A percentile compares a stretch with the other conserved stretches of the same genome.
phyloP scores from a whole-genome alignment of 2,113 vertebrate species.

The Cryptomyrus ogoouensis region DNA sequence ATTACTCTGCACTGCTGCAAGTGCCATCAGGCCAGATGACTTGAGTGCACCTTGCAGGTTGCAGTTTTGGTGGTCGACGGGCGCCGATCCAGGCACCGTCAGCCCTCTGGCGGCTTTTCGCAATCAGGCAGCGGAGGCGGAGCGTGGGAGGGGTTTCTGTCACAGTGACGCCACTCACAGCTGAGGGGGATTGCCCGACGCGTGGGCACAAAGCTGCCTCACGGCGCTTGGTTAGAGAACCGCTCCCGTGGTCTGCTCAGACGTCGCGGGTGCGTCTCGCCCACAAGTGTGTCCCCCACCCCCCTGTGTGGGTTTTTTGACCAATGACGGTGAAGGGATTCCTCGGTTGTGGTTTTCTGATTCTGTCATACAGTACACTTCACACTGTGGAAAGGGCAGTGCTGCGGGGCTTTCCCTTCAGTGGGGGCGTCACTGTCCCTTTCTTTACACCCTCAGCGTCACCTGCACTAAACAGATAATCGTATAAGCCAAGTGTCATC shows the following conservation, averaged over 20 bases:
- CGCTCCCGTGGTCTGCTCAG: conserved; percentile 31
- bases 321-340: conserved; percentile 12
- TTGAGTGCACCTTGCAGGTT: background rate
- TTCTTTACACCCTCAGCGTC: background rate
- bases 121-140: background rate
- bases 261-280: conserved; percentile 5
- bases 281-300: background rate
- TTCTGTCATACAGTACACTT: background rate
- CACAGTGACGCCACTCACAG: background rate
- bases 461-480: background rate
- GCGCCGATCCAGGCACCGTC: background rate
- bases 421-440: background rate
- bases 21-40: background rate
- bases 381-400: background rate
- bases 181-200: conserved; percentile 42
- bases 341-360: conserved; percentile 21
- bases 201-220: conserved; percentile 26
- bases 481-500: background rate
- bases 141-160: conserved; percentile 30
- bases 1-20: background rate
- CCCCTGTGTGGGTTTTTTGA: background rate
- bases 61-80: background rate
- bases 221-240: conserved; percentile 3
- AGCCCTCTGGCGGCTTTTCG: background rate
- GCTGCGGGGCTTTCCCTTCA: background rate